Conservation (phyloP, 2,888 invertebrate species). For the Allolobophora icterica region DNA sequence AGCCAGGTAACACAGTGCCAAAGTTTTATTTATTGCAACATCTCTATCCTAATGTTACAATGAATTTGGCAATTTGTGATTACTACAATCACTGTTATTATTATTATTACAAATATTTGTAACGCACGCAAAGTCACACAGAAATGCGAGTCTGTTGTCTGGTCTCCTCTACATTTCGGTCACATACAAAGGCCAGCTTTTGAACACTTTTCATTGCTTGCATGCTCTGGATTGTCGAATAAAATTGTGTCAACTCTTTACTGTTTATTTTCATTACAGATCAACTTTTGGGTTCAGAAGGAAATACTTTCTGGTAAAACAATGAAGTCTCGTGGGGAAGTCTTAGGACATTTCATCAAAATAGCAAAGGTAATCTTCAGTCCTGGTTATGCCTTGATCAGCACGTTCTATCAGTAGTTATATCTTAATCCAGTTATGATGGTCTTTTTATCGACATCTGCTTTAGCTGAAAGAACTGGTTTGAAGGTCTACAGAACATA, state of each 20-base stretch:
- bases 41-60: no score
- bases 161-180: not conserved
- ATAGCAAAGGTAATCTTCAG: constrained; percentile 74
- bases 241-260: no score
- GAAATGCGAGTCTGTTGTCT: no score
- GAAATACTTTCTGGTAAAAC: constrained; percentile 84
- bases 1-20: no score
- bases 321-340: constrained; percentile 83
- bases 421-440: not conserved
- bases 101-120: no score
- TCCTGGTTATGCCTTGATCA: not conserved
- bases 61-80: no score
- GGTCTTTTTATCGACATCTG: not conserved
- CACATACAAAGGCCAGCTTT: not conserved
- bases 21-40: no score
- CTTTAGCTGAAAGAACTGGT: not conserved
- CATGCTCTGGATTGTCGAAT: not conserved
- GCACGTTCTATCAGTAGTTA: not conserved
- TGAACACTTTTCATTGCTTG: not conserved
- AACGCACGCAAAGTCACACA: no score
- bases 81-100: no score
- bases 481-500: not conserved
- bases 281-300: constrained; percentile 82
- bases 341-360: constrained; percentile 86
- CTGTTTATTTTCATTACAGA: constrained; percentile 49